A percentile compares a stretch with the other conserved stretches of the same genome.
phyloP scores from a whole-genome alignment of 2,888 invertebrate species.

The Itoplectis maculator region DNA sequence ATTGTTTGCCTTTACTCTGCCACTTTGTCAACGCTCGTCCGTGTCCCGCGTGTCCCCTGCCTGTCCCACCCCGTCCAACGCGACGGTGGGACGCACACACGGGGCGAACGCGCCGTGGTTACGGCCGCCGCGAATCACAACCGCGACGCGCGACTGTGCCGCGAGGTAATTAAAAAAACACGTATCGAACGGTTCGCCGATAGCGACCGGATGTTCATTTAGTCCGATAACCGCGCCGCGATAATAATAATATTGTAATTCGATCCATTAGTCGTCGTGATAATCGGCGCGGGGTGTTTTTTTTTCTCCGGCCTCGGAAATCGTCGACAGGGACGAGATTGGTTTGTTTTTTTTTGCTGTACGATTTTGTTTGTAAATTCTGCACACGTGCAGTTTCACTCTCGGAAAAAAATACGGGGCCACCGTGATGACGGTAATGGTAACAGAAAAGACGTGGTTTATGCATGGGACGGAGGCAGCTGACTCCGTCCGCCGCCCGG shows the following conservation, averaged over 20 bases:
- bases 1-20: conserved; percentile 74
- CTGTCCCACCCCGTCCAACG: background rate
- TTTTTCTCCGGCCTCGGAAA: no score
- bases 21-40: conserved; percentile 66
- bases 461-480: background rate
- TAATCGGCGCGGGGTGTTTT: background rate
- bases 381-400: background rate
- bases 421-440: background rate
- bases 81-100: no score
- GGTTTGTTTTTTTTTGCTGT: no score
- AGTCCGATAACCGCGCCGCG: background rate
- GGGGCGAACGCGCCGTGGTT: conserved; percentile 2
- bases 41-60: conserved; percentile 28
- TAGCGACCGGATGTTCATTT: background rate
- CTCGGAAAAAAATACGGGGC: background rate
- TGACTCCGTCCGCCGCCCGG: background rate
- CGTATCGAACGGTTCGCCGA: background rate
- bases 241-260: background rate
- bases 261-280: background rate
- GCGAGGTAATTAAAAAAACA: conserved; percentile 1
- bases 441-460: background rate
- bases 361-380: background rate
- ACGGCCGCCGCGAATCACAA: conserved; percentile 8
- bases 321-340: no score
- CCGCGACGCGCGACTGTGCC: conserved; percentile 27